Conservation (phyloP, 2,888 invertebrate genomes). For the Junonia oenone region DNA sequence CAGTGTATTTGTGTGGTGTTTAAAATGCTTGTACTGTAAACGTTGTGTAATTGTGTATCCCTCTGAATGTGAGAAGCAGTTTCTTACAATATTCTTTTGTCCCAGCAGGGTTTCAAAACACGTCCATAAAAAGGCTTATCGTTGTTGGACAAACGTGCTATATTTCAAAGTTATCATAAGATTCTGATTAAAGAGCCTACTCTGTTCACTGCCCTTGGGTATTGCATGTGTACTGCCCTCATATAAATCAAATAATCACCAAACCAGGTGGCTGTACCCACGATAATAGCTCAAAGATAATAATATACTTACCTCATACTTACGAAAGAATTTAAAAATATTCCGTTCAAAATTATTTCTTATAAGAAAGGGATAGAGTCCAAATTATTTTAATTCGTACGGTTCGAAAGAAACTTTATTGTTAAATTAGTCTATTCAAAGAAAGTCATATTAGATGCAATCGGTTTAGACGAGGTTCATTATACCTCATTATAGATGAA, state of each 20-base stretch:
- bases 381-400: neutral
- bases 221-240: neutral
- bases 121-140: no score
- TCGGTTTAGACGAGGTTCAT: neutral
- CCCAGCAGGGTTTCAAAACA: no score
- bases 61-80: no score
- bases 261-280: constrained; percentile 2
- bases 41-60: no score
- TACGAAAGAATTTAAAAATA: neutral
- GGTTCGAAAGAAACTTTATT: neutral
- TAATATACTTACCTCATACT: neutral
- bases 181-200: no score
- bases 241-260: neutral
- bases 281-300: constrained; percentile 7
- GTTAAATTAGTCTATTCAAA: neutral
- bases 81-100: no score
- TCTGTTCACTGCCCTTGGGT: no score
- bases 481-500: constrained; percentile 1
- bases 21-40: no score
- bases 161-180: no score
- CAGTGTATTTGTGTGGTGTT: no score
- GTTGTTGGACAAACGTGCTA: no score
- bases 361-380: neutral
- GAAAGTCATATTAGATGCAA: constrained; percentile 1
- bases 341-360: neutral